Evolutionary conservation across 2,797 vertebrate genomes (phyloP), one percentile per base, ranked within the genome.

Genomic region (Eupleurogrammus muticus): DNA sequence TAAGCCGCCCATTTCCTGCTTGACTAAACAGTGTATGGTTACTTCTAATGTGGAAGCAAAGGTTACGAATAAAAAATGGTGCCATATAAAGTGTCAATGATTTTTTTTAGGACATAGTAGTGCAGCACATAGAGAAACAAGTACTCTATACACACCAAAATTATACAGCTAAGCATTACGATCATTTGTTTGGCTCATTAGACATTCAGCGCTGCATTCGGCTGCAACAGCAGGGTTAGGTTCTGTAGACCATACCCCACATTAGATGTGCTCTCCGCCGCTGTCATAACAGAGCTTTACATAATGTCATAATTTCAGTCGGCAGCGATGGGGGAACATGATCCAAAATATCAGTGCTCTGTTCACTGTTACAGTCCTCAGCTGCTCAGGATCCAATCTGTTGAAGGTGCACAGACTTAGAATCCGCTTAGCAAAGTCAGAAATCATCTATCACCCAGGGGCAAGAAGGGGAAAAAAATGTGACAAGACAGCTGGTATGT

Each of bases 301-400:
- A 85, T 85, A 88, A 91, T 83, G 73, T 73, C n/a, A 70, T 87
- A 75, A 90, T 91, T 92, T 85, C 73, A 84, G 79, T 80, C 76
- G 60, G 71, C 80, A 76, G 78, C 66, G 81, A 86, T 72, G 81
- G 76, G 76, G 76, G 83, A 86, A 90, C 82, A 80, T 84, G 86
- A 89, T 86, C 77, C 84, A 72, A 89, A 92, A 92, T 88, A 90
- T 91, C 85, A 87, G 77, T 80, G 75, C 71, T 64, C 67, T 66
- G 76, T 86, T 90, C 73, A 81, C 68, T 86, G 81, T 66, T n/a
- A 81, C 79, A 77, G 87, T 77, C 75, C 83, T 80, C 71, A 79
- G 80, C 85, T 91, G 83, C 80, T 81, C 80, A 70, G 59, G 77
- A 46, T 62, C 12, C 73, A 81, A 81, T 67, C 80, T 83, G 85